Percentiles rank a stretch among this genome's conserved stretches.
These are phyloP conservation scores for Carcinoscorpius rotundicauda DNA, from an alignment of 1,140 invertebrate genomes.

Conservation along the genomic window DNA sequence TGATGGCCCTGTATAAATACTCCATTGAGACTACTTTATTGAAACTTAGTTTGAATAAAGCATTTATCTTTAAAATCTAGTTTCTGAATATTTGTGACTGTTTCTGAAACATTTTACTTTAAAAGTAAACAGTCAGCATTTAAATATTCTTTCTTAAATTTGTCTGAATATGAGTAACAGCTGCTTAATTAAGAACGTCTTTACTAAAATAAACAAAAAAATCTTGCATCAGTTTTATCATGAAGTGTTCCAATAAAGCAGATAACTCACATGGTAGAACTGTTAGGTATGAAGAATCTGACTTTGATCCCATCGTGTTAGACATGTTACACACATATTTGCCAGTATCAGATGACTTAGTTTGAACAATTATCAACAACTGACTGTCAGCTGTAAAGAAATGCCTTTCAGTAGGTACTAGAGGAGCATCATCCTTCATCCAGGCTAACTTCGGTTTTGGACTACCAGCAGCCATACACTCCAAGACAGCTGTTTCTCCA, in stretches of 20 bases:
- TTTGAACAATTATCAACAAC: constrained; percentile 71
- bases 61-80: too few relatives aligned
- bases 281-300: constrained; percentile 36
- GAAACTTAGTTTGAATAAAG: too few relatives aligned
- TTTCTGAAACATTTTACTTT: too few relatives aligned
- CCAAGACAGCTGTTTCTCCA: constrained; percentile 67
- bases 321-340: constrained; percentile 77
- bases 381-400: constrained; percentile 77
- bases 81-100: too few relatives aligned
- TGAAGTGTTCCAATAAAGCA: not conserved
- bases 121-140: too few relatives aligned
- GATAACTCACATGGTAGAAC: constrained; percentile 41
- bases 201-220: too few relatives aligned
- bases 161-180: too few relatives aligned
- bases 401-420: constrained; percentile 56
- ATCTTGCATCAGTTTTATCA: too few relatives aligned
- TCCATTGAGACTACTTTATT: too few relatives aligned
- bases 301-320: constrained; percentile 44
- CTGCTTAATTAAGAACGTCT: too few relatives aligned
- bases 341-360: constrained; percentile 59
- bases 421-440: constrained; percentile 66
- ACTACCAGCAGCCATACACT: constrained; percentile 66
- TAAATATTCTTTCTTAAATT: too few relatives aligned
- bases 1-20: too few relatives aligned
- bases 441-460: constrained; percentile 78